These are phyloP conservation scores for Menidia beryllina DNA, from an alignment of 2,113 vertebrate genomes.

Conservation along the genomic window DNA sequence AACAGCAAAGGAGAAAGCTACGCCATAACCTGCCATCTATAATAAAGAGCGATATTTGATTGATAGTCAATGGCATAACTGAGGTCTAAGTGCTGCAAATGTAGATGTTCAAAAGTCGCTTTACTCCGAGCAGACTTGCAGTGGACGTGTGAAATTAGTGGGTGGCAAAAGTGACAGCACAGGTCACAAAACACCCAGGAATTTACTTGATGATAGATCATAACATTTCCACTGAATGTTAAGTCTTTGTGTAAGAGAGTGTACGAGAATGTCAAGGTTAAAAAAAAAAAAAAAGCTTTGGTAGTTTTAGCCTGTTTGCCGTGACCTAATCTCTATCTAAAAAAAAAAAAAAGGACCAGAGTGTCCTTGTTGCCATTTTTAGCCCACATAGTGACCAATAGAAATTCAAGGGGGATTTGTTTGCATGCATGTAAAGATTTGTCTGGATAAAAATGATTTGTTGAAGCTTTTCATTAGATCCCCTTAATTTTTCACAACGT, in stretches of 20 bases:
- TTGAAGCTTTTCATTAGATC: no score
- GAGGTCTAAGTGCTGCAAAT: background rate
- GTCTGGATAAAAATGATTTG: no score
- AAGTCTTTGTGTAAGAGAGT: constrained; percentile 7
- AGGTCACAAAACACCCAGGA: constrained; percentile 44
- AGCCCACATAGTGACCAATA: no score
- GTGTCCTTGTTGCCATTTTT: no score
- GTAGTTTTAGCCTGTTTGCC: background rate
- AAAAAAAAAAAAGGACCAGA: background rate
- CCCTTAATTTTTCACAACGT: no score
- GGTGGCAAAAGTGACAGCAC: constrained; percentile 45
- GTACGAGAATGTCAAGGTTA: constrained; percentile 30
- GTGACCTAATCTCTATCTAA: background rate
- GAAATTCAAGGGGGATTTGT: no score
- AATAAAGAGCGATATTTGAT: constrained; percentile 9
- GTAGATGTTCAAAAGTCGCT: background rate
- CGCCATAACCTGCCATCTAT: background rate
- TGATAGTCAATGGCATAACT: constrained; percentile 10
- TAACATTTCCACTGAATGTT: constrained; percentile 42
- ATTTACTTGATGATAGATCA: constrained; percentile 44
- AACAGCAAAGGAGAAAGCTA: constrained; percentile 16
- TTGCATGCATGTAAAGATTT: no score
- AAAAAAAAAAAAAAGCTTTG: background rate
- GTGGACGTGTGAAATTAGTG: constrained; percentile 32
- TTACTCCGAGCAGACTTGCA: constrained; percentile 25